These are phyloP conservation scores for Plusia festucae DNA, from an alignment of 2,888 invertebrate species.

Conservation along the genomic window DNA sequence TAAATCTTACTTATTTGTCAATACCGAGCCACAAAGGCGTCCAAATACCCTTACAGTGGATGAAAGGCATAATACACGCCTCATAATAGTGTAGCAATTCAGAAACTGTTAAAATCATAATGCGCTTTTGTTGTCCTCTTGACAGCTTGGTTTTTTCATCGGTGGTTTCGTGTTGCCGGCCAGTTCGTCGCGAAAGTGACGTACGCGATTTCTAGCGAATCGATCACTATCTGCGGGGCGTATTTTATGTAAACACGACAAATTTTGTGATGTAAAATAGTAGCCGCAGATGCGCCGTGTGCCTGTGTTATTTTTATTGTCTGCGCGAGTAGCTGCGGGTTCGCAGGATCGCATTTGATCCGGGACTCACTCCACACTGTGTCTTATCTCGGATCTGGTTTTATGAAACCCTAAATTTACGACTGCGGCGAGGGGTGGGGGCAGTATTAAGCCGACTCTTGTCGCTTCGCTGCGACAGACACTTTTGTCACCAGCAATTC, in stretches of 20 bases:
- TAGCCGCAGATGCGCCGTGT: conserved; percentile 84
- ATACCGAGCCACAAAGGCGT: conserved; percentile 87
- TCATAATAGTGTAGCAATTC: conserved; percentile 87
- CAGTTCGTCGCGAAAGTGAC: conserved; percentile 76
- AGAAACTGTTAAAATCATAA: conserved; percentile 88
- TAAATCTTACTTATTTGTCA: conserved; percentile 89
- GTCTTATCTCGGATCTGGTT: conserved; percentile 89
- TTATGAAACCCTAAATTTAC: conserved; percentile 90
- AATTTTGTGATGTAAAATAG: conserved; percentile 82
- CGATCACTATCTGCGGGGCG: conserved; percentile 82
- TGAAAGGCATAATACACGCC: conserved; percentile 87
- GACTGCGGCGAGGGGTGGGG: conserved; percentile 87
- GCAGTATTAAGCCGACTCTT: conserved; percentile 85
- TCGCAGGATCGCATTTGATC: conserved; percentile 87
- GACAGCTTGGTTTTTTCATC: conserved; percentile 81
- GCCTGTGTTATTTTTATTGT: conserved; percentile 86
- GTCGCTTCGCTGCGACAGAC: conserved; percentile 82
- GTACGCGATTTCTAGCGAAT: conserved; percentile 80
- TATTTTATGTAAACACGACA: conserved; percentile 89
- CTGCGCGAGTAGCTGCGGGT: conserved; percentile 74
- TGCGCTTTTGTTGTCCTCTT: conserved; percentile 85
- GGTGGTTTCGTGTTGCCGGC: conserved; percentile 78
- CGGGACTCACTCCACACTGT: conserved; percentile 87
- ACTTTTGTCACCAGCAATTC: conserved; percentile 87
- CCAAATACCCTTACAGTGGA: conserved; percentile 87